Evolutionary conservation across 2,888 invertebrate genomes (phyloP).

Genomic region (Drosophila sordidapex): DNA sequence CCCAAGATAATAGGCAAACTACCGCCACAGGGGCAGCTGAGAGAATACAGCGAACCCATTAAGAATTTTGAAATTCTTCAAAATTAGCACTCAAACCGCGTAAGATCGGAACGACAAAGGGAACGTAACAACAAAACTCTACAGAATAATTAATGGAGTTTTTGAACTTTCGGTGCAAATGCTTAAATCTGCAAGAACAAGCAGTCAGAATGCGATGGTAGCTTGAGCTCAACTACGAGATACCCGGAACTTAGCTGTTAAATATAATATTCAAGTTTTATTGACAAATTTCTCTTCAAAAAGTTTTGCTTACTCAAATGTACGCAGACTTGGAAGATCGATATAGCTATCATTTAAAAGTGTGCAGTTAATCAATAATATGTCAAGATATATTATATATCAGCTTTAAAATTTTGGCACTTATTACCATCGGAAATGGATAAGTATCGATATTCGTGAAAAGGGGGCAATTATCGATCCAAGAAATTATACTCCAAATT

Average conservation of each 20-base stretch:
- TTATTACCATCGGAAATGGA: not conserved
- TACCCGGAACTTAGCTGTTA: not conserved
- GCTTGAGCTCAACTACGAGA: not conserved
- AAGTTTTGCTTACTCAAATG: no score
- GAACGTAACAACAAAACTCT: slow-evolving; percentile 20
- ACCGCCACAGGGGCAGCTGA: slow-evolving; percentile 27
- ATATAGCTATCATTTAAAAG: not conserved
- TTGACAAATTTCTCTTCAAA: not conserved
- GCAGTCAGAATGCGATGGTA: not conserved
- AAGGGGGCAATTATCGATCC: not conserved
- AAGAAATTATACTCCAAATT: not conserved
- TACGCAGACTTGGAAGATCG: no score
- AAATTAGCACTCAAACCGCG: slow-evolving; percentile 57
- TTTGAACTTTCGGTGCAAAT: slow-evolving; percentile 72
- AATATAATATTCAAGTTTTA: not conserved
- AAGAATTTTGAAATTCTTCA: slow-evolving; percentile 68
- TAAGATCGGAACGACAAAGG: slow-evolving; percentile 2
- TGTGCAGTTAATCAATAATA: not conserved
- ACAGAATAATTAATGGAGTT: slow-evolving; percentile 73
- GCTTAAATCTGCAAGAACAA: slow-evolving; percentile 30
- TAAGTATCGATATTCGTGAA: not conserved
- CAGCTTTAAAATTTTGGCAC: not conserved
- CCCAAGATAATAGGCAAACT: slow-evolving; percentile 45
- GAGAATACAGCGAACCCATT: slow-evolving; percentile 49
- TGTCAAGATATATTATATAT: not conserved